A percentile compares a stretch with the other conserved stretches of the same genome.
Evolutionary conservation across 2,888 invertebrate genomes (phyloP).

Genomic region (Scaptomyza tumidula): DNA sequence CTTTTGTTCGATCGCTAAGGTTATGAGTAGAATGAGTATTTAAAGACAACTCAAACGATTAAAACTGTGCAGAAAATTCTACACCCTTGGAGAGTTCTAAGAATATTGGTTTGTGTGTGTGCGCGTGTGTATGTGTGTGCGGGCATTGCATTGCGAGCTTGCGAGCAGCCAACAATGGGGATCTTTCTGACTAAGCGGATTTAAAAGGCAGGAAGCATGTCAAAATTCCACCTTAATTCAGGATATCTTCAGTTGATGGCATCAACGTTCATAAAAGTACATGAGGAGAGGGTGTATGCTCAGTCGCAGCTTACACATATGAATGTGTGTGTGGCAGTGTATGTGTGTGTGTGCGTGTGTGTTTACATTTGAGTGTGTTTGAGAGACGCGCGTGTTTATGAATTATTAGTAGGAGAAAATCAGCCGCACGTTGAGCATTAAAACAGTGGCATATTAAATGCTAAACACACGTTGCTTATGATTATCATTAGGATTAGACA

Average conservation of each 20-base stretch:
- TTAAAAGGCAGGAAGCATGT: constrained; percentile 15
- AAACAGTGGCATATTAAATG: constrained; percentile 12
- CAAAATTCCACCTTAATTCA: constrained; percentile 9
- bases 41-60: background rate
- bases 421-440: constrained; percentile 4
- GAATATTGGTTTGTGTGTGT: too few species aligned
- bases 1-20: background rate
- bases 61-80: too few species aligned
- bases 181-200: constrained; percentile 34
- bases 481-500: constrained; percentile 20
- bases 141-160: constrained; percentile 10
- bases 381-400: constrained; percentile 46
- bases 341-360: constrained; percentile 31
- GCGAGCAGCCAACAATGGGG: constrained; percentile 8
- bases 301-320: constrained; percentile 1
- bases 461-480: constrained; percentile 14
- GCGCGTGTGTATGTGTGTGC: background rate
- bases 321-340: constrained; percentile 7
- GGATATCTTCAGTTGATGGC: constrained; percentile 1
- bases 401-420: constrained; percentile 44
- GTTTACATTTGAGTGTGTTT: constrained; percentile 22
- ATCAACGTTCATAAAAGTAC: background rate
- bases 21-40: background rate
- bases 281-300: constrained; percentile 14
- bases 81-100: too few species aligned